A percentile compares a stretch with the other conserved stretches of the same genome.
phyloP scores from a whole-genome alignment of 2,113 vertebrate species.

The rabbit (Oryctolagus cuniculus) region mOryCun1.1 NC_091433.1:113442501-113443000 shows the following conservation, averaged over 20 bases:
- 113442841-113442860: background rate
- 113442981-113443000: too few relatives aligned
- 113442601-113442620: background rate
- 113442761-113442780: background rate
- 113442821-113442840: too few relatives aligned
- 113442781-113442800: background rate
- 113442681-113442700: background rate
- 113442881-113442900: background rate
- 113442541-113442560: background rate
- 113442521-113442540: background rate
- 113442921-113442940: background rate
- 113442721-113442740: background rate
- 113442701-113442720: background rate
- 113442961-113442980: background rate
- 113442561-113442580: background rate
- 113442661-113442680: background rate
- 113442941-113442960: background rate
- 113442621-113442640: background rate
- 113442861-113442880: background rate
- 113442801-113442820: background rate
- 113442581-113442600: background rate
- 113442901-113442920: background rate
- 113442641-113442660: background rate
- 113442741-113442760: background rate
- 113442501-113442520: background rate